These are phyloP conservation scores for Furcifer pardalis DNA, from an alignment of 2,797 vertebrate species.

Conservation along the genomic window DNA sequence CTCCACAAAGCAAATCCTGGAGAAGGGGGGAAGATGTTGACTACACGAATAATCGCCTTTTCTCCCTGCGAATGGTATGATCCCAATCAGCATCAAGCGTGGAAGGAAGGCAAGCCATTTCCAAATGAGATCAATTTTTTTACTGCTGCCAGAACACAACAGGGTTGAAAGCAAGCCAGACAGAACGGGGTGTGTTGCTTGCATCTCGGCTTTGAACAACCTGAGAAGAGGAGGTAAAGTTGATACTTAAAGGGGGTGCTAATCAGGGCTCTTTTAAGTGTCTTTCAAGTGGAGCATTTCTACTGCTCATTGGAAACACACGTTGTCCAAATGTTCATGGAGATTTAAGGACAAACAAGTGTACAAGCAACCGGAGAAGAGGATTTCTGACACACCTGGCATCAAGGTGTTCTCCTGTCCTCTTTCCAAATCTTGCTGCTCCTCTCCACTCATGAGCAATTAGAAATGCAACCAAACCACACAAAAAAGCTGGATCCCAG, in stretches of 20 bases:
- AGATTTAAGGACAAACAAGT: not conserved
- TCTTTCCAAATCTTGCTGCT: constrained; percentile 58
- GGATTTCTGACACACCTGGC: constrained; percentile 41
- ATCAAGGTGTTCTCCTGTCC: constrained; percentile 52
- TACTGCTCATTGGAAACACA: constrained; percentile 57
- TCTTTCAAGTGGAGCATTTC: constrained; percentile 59
- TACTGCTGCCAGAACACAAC: constrained; percentile 65
- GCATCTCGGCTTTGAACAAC: constrained; percentile 62
- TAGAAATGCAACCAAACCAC: constrained; percentile 46
- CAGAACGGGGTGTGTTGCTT: constrained; percentile 70
- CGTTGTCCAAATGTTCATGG: constrained; percentile 50
- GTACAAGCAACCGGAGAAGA: not conserved
- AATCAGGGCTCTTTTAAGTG: not conserved
- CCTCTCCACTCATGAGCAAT: constrained; percentile 43
- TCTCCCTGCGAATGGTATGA: not conserved
- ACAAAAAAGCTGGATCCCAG: not conserved
- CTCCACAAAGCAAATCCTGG: constrained; percentile 1
- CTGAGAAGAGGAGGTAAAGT: constrained; percentile 71
- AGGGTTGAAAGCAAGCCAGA: constrained; percentile 71
- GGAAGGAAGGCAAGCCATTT: constrained; percentile 62
- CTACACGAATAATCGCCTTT: not conserved
- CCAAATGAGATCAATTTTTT: constrained; percentile 71
- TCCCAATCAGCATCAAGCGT: constrained; percentile 41
- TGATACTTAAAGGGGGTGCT: constrained; percentile 67
- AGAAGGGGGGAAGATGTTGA: not conserved